phyloP scores from a whole-genome alignment of 2,888 invertebrate species.

The Brachyptera putata region DNA sequence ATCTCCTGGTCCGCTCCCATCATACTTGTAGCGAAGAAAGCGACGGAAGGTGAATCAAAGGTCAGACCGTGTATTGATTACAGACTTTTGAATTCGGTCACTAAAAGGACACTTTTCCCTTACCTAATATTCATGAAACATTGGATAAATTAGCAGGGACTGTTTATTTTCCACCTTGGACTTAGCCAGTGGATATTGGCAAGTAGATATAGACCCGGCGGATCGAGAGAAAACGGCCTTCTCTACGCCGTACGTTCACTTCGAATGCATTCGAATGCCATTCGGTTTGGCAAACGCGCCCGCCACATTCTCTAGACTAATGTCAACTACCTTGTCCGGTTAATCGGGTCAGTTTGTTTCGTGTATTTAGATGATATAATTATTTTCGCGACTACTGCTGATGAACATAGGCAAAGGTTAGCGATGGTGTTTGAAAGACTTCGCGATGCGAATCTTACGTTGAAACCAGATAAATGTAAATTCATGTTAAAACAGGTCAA shows the following conservation, averaged over 20 bases:
- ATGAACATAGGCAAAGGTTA: background rate
- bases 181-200: background rate
- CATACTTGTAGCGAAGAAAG: background rate
- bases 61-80: background rate
- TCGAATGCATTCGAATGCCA: background rate
- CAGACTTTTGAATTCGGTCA: conserved; percentile 2
- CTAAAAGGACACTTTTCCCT: background rate
- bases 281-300: background rate
- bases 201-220: background rate
- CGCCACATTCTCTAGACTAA: background rate
- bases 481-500: background rate
- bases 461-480: conserved; percentile 13
- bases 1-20: background rate
- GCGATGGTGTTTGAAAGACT: background rate
- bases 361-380: conserved; percentile 11
- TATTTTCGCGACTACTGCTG: background rate
- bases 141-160: background rate
- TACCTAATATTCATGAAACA: background rate
- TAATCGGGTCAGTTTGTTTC: background rate
- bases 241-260: background rate
- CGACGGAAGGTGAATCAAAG: background rate
- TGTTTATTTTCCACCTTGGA: background rate
- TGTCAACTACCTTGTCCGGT: background rate
- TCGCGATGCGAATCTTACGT: background rate
- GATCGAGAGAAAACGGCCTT: background rate